Evolutionary conservation across 2,797 vertebrate genomes (phyloP).

Genomic region (Sphenopsis melanotis): DNA sequence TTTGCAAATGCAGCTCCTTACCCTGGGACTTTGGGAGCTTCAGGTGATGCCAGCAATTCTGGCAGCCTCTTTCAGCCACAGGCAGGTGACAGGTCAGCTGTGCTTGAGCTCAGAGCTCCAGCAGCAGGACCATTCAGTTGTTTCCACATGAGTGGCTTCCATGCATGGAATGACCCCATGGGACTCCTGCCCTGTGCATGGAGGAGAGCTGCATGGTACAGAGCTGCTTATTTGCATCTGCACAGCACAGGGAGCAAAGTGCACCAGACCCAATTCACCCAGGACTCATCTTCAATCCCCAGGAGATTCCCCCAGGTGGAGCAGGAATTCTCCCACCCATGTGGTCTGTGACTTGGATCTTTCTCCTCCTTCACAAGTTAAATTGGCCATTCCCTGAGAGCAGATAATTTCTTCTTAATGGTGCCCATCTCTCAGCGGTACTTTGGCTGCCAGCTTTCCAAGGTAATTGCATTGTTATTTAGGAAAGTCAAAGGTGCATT

Average conservation of each 20-base stretch:
- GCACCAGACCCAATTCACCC: neutral
- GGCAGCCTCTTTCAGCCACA: neutral
- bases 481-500: slow-evolving; percentile 65
- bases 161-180: accelerated
- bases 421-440: slow-evolving; percentile 63
- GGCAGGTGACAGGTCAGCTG: neutral
- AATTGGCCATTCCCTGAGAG: slow-evolving; percentile 54
- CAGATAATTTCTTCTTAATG: slow-evolving; percentile 71
- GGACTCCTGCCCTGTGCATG: accelerated
- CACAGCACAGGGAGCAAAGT: neutral
- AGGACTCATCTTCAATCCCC: neutral
- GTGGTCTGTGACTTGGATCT: neutral
- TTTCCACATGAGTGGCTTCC: neutral
- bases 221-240: neutral
- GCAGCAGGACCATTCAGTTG: neutral
- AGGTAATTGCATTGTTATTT: slow-evolving; percentile 72
- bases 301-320: neutral
- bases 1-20: neutral
- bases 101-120: neutral
- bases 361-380: slow-evolving; percentile 39
- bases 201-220: neutral
- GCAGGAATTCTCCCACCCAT: neutral
- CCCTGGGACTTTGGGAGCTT: neutral
- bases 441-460: slow-evolving; percentile 67
- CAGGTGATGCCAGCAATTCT: neutral